phyloP scores from a whole-genome alignment of 2,888 invertebrate species.

The Hymenopus coronatus region DNA sequence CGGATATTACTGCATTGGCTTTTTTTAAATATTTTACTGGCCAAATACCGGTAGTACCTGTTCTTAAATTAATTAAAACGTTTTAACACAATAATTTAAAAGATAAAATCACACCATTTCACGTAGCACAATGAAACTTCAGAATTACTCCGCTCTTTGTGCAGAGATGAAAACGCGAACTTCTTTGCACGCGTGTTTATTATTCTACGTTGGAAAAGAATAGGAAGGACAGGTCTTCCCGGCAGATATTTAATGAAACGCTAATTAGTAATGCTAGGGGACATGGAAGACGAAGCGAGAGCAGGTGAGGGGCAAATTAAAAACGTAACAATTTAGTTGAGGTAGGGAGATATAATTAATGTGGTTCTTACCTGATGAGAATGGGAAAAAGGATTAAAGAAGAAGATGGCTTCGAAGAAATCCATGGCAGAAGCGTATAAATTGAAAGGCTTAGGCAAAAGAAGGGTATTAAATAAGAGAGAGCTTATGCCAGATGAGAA shows the following conservation, averaged over 20 bases:
- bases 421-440: neutral
- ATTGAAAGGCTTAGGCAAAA: neutral
- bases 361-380: neutral
- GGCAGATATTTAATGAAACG: neutral
- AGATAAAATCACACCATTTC: too few relatives aligned
- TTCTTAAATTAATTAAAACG: too few relatives aligned
- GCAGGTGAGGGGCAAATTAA: neutral
- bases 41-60: too few relatives aligned
- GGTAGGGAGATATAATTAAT: neutral
- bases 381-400: neutral
- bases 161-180: neutral
- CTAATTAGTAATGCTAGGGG: neutral
- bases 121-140: too few relatives aligned
- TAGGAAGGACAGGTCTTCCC: neutral
- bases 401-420: neutral
- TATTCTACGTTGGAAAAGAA: neutral
- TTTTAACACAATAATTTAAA: too few relatives aligned
- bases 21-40: too few relatives aligned
- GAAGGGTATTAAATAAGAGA: neutral
- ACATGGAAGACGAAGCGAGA: neutral
- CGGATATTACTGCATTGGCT: too few relatives aligned
- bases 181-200: neutral
- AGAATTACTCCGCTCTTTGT: too few relatives aligned
- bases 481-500: neutral
- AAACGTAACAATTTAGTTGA: neutral